phyloP scores from a whole-genome alignment of 1,140 invertebrate genomes.

The Maconellicoccus hirsutus region DNA sequence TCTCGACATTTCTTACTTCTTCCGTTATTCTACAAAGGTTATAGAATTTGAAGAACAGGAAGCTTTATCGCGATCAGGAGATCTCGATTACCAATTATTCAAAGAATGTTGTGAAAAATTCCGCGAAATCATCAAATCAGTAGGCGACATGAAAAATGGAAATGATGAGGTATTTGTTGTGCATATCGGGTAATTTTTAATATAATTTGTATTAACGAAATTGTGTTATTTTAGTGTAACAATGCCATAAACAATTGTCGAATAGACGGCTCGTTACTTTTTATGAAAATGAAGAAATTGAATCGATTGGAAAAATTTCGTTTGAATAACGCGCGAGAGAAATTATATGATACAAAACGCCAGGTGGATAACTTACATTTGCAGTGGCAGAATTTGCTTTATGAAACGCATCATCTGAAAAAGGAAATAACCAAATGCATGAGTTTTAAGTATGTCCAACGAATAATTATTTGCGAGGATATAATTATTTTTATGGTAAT shows the following conservation, averaged over 20 bases:
- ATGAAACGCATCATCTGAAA: conserved; percentile 85
- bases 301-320: conserved; percentile 82
- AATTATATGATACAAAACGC: conserved; percentile 62
- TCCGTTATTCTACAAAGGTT: conserved; percentile 37
- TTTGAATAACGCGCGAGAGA: conserved; percentile 67
- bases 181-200: no score
- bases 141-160: conserved; percentile 48
- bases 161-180: conserved; percentile 39
- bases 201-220: no score
- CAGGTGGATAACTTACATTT: conserved; percentile 81
- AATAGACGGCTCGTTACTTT: conserved; percentile 56
- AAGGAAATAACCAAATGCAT: conserved; percentile 88
- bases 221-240: conserved; percentile 30
- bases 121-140: conserved; percentile 47
- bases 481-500: not conserved
- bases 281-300: conserved; percentile 73
- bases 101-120: conserved; percentile 54
- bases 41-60: conserved; percentile 61
- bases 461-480: conserved; percentile 20
- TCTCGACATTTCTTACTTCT: no score
- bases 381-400: conserved; percentile 86
- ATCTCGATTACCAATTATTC: conserved; percentile 54
- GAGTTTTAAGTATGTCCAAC: conserved; percentile 63
- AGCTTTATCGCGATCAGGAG: conserved; percentile 47
- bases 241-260: conserved; percentile 31